phyloP scores from a whole-genome alignment of 2,113 vertebrate species.

The Columba janthina region DNA sequence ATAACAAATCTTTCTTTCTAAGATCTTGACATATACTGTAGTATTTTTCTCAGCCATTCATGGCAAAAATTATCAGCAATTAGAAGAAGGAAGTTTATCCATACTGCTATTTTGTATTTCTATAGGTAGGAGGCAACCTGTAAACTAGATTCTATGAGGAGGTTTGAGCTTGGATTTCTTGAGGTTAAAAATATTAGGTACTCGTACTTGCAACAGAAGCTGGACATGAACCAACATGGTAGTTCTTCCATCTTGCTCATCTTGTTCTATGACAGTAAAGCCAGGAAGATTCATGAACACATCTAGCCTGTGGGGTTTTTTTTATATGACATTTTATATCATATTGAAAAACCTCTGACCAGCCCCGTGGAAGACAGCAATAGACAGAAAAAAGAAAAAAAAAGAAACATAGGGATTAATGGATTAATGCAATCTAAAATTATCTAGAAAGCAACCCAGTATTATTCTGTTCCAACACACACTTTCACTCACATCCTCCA shows the following conservation, averaged over 20 bases:
- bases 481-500: neutral
- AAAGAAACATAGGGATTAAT: neutral
- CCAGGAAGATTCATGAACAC: neutral
- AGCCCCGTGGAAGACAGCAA: neutral
- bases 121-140: neutral
- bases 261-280: neutral
- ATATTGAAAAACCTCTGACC: neutral
- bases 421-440: neutral
- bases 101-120: neutral
- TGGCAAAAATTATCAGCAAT: neutral
- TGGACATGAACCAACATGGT: neutral
- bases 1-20: neutral
- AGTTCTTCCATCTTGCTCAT: neutral
- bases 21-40: neutral
- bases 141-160: neutral
- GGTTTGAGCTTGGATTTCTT: neutral
- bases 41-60: neutral
- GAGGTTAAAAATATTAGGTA: neutral
- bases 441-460: neutral
- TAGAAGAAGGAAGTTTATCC: neutral
- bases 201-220: neutral
- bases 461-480: neutral
- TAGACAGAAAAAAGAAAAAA: neutral
- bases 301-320: neutral
- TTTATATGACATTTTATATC: neutral